A percentile compares a stretch with the other conserved stretches of the same genome.
Conservation (phyloP, 2,113 vertebrate species). For the Ophiodon elongatus region DNA sequence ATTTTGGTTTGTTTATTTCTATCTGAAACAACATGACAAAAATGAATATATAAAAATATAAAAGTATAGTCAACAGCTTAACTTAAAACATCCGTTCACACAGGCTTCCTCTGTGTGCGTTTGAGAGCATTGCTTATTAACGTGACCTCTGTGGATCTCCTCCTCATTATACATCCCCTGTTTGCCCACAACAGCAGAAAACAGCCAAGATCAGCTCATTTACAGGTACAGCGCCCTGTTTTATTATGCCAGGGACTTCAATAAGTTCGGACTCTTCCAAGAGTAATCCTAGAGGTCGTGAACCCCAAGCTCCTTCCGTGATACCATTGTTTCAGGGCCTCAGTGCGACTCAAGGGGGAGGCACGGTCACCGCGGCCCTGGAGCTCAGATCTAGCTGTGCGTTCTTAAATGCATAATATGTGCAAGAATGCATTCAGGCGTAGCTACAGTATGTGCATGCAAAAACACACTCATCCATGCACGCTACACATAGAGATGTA, state of each 20-base stretch:
- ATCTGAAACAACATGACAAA: too few relatives aligned
- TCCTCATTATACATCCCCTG: constrained; percentile 42
- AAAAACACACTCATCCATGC: constrained; percentile 18
- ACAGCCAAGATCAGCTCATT: constrained; percentile 62
- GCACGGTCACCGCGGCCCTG: neutral
- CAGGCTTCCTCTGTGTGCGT: neutral
- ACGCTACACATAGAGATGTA: neutral
- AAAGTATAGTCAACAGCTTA: neutral
- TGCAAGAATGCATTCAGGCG: constrained; percentile 30
- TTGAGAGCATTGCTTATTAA: constrained; percentile 3
- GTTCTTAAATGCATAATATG: constrained; percentile 33
- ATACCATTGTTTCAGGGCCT: constrained; percentile 34
- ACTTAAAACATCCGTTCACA: neutral
- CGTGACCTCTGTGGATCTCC: constrained; percentile 36
- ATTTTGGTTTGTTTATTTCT: too few relatives aligned
- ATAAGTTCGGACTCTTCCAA: constrained; percentile 52
- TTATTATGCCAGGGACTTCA: constrained; percentile 69
- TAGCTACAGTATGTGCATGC: constrained; percentile 5
- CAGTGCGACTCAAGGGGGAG: constrained; percentile 1
- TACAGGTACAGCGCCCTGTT: constrained; percentile 38
- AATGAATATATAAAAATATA: too few relatives aligned
- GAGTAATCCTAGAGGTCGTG: constrained; percentile 24
- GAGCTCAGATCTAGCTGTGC: constrained; percentile 10
- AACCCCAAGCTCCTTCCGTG: constrained; percentile 11
- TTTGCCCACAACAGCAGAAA: constrained; percentile 39